These are phyloP conservation scores for Sturnira hondurensis DNA, from an alignment of 2,113 vertebrate species.

Conservation along the genomic window DNA sequence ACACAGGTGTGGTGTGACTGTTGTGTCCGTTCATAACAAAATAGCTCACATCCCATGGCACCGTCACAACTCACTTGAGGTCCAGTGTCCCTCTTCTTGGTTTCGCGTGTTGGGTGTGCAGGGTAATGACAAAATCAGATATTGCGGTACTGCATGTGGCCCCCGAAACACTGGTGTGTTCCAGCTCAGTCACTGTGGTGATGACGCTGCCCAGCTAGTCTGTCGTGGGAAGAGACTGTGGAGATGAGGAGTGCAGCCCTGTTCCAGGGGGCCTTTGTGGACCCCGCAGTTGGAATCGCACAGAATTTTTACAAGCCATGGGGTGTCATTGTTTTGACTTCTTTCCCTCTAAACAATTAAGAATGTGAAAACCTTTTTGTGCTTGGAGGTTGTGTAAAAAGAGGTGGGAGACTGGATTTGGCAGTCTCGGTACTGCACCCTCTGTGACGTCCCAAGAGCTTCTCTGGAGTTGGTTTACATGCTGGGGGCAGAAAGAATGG, in stretches of 20 bases:
- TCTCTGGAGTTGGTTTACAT: not conserved
- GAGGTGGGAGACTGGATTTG: not conserved
- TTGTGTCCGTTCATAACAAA: accelerated
- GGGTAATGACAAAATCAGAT: not conserved
- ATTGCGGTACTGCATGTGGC: accelerated
- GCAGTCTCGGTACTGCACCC: not conserved
- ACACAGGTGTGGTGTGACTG: not conserved
- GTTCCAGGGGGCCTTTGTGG: not conserved
- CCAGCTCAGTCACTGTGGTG: not conserved
- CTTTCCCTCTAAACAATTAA: not conserved
- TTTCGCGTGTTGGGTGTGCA: not conserved
- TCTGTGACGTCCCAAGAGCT: not conserved
- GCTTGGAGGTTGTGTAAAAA: not conserved
- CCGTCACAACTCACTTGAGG: too few species aligned
- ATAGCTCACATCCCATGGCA: too few species aligned
- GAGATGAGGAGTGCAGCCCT: accelerated
- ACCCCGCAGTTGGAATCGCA: not conserved
- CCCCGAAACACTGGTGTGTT: not conserved
- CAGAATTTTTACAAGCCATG: not conserved
- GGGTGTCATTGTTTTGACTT: not conserved
- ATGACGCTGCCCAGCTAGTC: too few species aligned
- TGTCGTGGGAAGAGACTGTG: accelerated
- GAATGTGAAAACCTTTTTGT: not conserved
- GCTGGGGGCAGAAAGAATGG: not conserved
- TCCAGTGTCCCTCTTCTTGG: not conserved